Percentiles rank a stretch among this genome's conserved stretches.
These are phyloP conservation scores for Cichlasoma orientale DNA, from an alignment of 2,797 vertebrate genomes.

Conservation along the genomic window DNA sequence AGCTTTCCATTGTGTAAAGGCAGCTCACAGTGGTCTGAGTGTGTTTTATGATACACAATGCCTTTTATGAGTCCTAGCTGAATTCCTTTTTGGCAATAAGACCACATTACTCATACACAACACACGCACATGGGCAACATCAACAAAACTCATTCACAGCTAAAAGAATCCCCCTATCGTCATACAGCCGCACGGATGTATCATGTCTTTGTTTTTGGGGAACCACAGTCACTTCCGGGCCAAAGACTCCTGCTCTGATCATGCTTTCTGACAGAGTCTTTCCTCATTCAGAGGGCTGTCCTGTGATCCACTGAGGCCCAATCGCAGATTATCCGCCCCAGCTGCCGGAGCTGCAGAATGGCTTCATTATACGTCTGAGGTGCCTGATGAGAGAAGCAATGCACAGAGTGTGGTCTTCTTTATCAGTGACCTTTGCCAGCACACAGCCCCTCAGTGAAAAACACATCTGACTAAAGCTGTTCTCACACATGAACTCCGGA, in stretches of 20 bases:
- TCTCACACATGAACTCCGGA: background rate
- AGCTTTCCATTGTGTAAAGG: slow-evolving; percentile 42
- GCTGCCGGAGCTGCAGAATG: slow-evolving; percentile 72
- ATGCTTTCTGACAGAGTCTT: slow-evolving; percentile 52
- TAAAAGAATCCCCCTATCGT: slow-evolving; percentile 45
- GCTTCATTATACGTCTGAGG: slow-evolving; percentile 67
- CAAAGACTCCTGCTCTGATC: slow-evolving; percentile 45
- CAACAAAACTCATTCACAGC: slow-evolving; percentile 51
- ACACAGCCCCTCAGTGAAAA: slow-evolving; percentile 16
- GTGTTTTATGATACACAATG: slow-evolving; percentile 37
- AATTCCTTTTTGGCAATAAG: slow-evolving; percentile 41
- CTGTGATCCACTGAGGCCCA: slow-evolving; percentile 49
- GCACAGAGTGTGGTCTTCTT: slow-evolving; percentile 43
- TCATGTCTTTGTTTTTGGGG: slow-evolving; percentile 64
- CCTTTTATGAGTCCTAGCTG: slow-evolving; percentile 35
- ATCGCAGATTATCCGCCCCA: slow-evolving; percentile 70
- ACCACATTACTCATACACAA: slow-evolving; percentile 53
- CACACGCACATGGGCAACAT: slow-evolving; percentile 24
- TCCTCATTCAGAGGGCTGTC: slow-evolving; percentile 64
- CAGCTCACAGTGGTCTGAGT: slow-evolving; percentile 32
- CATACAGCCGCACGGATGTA: slow-evolving; percentile 45
- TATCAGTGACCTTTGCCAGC: slow-evolving; percentile 31
- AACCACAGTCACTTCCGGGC: slow-evolving; percentile 46
- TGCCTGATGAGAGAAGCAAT: slow-evolving; percentile 51
- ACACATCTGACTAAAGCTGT: slow-evolving; percentile 1